These are phyloP conservation scores for Pomatorhinus ruficollis DNA, from an alignment of 2,113 vertebrate genomes.

Conservation along the genomic window DNA sequence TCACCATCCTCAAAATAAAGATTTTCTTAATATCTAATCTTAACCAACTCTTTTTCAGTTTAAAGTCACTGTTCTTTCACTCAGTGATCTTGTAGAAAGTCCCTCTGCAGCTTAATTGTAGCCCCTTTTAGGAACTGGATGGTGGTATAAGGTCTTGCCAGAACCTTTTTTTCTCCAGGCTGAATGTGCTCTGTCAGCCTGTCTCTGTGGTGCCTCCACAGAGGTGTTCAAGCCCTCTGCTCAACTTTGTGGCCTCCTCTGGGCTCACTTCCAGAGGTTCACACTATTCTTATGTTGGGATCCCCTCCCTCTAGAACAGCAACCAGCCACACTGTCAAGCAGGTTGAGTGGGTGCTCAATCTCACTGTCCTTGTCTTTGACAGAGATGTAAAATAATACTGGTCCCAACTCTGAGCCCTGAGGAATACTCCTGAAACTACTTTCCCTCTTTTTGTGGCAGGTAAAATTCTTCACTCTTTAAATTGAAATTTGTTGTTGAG, in stretches of 20 bases:
- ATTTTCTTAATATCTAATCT: not conserved
- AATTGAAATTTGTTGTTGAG: not conserved
- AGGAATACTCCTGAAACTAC: not conserved
- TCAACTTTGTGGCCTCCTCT: not conserved
- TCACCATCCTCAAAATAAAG: not conserved
- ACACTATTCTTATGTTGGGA: no score
- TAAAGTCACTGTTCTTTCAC: not conserved
- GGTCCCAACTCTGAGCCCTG: accelerated
- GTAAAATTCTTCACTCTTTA: not conserved
- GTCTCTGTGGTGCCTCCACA: no score
- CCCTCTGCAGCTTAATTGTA: not conserved
- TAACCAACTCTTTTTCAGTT: not conserved
- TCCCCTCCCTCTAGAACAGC: accelerated
- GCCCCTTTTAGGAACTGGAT: not conserved
- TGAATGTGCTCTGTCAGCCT: not conserved
- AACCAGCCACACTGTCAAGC: not conserved
- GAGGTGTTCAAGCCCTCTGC: not conserved
- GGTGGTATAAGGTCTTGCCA: not conserved
- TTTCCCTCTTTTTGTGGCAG: not conserved
- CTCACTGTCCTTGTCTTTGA: not conserved
- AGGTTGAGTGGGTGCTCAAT: not conserved
- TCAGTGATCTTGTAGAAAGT: not conserved
- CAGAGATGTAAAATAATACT: not conserved
- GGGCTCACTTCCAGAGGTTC: not conserved
- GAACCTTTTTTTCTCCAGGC: not conserved